Percentiles rank a stretch among this genome's conserved stretches.
These are phyloP conservation scores for Phalanger gymnotis DNA, from an alignment of 2,797 vertebrate species.

Conservation along the genomic window DNA sequence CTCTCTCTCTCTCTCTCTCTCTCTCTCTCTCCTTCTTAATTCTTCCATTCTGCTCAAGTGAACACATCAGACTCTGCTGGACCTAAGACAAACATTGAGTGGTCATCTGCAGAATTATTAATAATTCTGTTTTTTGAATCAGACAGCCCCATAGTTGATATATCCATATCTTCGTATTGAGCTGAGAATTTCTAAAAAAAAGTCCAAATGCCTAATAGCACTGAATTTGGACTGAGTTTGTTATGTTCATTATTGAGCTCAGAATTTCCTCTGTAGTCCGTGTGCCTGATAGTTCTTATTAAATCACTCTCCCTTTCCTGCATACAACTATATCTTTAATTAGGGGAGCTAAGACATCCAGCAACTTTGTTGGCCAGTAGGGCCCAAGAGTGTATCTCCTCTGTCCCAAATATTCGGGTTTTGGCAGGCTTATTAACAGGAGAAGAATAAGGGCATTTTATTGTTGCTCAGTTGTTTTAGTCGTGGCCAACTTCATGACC, in stretches of 20 bases:
- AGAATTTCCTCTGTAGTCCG: not conserved
- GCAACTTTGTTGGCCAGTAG: not conserved
- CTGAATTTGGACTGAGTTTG: not conserved
- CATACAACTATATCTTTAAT: not conserved
- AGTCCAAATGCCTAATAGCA: not conserved
- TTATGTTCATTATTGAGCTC: not conserved
- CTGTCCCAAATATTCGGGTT: not conserved
- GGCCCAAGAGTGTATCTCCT: not conserved
- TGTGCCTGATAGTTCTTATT: not conserved
- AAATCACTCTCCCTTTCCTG: not conserved
- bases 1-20: too few relatives aligned
- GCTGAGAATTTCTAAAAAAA: not conserved
- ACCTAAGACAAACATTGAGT: not conserved
- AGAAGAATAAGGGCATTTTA: not conserved
- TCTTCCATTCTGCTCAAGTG: not conserved
- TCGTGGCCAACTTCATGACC: not conserved
- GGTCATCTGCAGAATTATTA: not conserved
- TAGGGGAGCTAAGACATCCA: not conserved
- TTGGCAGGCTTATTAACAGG: not conserved
- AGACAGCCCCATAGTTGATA: not conserved
- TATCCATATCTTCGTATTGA: not conserved
- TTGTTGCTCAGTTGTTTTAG: not conserved
- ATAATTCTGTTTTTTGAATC: not conserved
- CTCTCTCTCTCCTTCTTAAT: not conserved
- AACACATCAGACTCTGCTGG: not conserved